phyloP scores from a whole-genome alignment of 2,797 vertebrate genomes.

The Dromococcyx pavoninus region DNA sequence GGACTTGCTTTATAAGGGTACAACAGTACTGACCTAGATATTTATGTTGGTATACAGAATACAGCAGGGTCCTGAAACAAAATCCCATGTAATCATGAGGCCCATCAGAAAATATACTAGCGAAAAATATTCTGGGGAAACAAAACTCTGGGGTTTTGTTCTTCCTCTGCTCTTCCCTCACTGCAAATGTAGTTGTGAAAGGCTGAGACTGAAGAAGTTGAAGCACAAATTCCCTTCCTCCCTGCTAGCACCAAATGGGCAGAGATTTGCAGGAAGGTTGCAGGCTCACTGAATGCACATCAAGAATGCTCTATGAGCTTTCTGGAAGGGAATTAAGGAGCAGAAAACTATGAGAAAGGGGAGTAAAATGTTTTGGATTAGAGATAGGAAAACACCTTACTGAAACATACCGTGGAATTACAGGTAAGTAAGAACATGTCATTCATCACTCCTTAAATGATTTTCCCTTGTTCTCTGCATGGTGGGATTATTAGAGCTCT shows the following conservation, averaged over 20 bases:
- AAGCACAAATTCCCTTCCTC: background rate
- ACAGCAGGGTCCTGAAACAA: background rate
- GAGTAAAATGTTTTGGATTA: background rate
- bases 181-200: background rate
- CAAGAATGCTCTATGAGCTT: background rate
- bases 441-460: slow-evolving; percentile 17
- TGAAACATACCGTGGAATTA: background rate
- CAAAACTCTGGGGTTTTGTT: background rate
- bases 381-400: background rate
- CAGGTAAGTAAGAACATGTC: slow-evolving; percentile 14
- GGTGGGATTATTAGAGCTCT: background rate
- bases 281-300: background rate
- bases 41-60: background rate
- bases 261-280: background rate
- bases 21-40: background rate
- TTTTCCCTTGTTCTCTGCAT: background rate
- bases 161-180: background rate
- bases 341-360: background rate
- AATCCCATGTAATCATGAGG: background rate
- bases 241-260: background rate
- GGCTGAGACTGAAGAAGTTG: background rate
- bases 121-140: background rate
- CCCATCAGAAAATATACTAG: background rate
- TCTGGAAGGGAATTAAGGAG: background rate
- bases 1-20: background rate